Percentiles rank a stretch among this genome's conserved stretches.
These are phyloP conservation scores for Eledona agricola DNA, from an alignment of 2,888 invertebrate genomes.

Conservation along the genomic window DNA sequence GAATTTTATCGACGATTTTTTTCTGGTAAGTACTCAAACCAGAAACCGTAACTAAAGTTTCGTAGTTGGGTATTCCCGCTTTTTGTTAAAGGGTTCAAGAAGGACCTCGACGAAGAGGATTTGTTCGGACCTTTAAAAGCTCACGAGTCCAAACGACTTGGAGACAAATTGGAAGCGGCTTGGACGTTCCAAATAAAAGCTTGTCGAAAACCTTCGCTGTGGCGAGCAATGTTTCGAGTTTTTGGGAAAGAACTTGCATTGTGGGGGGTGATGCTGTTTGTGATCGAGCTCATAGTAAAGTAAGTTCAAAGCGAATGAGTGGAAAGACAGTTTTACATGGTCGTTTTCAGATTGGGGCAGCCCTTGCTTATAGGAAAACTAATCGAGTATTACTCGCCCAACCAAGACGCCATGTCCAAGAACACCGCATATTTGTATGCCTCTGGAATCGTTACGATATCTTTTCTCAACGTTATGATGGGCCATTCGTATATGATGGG, in stretches of 20 bases:
- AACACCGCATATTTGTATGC: constrained; percentile 80
- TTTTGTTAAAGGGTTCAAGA: constrained; percentile 63
- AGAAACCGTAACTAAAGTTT: not conserved
- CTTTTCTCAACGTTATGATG: constrained; percentile 73
- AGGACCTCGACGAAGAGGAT: constrained; percentile 64
- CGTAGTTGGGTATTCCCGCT: constrained; percentile 65
- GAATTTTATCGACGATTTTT: constrained; percentile 11
- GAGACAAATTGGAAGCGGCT: constrained; percentile 59
- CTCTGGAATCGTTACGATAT: constrained; percentile 74
- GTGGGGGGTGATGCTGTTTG: constrained; percentile 47
- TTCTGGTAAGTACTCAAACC: constrained; percentile 12
- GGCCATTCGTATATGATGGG: constrained; percentile 85
- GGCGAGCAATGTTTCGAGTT: constrained; percentile 51
- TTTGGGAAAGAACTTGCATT: constrained; percentile 50
- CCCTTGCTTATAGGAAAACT: constrained; percentile 57
- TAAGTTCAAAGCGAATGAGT: constrained; percentile 31
- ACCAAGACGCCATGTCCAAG: constrained; percentile 56
- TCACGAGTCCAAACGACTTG: constrained; percentile 62
- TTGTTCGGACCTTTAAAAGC: constrained; percentile 63
- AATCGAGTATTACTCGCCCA: constrained; percentile 69
- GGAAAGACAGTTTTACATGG: not conserved
- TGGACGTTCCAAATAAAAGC: constrained; percentile 53
- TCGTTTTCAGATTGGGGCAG: constrained; percentile 44
- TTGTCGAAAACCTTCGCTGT: constrained; percentile 48
- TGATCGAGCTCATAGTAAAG: constrained; percentile 52